These are phyloP conservation scores for Lacanobia wlatinum DNA, from an alignment of 2,888 invertebrate genomes.

Conservation along the genomic window DNA sequence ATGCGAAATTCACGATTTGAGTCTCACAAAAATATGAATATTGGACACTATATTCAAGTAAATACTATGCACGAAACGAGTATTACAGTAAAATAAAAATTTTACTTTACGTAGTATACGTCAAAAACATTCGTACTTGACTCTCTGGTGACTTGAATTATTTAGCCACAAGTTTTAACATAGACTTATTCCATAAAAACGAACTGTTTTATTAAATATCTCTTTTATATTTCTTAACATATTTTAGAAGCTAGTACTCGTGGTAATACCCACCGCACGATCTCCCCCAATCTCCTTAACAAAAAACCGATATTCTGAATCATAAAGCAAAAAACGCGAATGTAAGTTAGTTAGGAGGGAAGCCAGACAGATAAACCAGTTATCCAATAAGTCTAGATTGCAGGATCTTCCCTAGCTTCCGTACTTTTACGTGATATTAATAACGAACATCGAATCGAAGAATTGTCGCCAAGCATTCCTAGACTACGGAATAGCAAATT, in stretches of 20 bases:
- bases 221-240: not conserved
- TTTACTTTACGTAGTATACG: too few relatives aligned
- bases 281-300: conserved; percentile 7
- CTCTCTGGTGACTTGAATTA: too few relatives aligned
- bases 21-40: too few relatives aligned
- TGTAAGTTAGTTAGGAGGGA: conserved; percentile 45
- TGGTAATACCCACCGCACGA: not conserved
- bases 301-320: conserved; percentile 40
- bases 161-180: too few relatives aligned
- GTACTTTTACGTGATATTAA: conserved; percentile 33
- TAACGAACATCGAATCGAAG: conserved; percentile 8
- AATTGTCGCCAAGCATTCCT: not conserved
- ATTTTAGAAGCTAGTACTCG: not conserved
- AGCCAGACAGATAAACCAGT: conserved; percentile 50
- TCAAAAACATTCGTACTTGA: too few relatives aligned
- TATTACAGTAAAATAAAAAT: too few relatives aligned
- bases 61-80: too few relatives aligned
- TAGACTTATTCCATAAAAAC: too few relatives aligned
- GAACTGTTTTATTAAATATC: not conserved
- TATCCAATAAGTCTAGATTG: conserved; percentile 48
- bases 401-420: conserved; percentile 9
- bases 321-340: conserved; percentile 31
- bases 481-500: not conserved
- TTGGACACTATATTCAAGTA: too few relatives aligned
- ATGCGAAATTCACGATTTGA: too few relatives aligned